Evolutionary conservation across 2,888 invertebrate species (phyloP), one percentile per base, ranked within the genome.

Genomic region (Encarsia formosa): DNA sequence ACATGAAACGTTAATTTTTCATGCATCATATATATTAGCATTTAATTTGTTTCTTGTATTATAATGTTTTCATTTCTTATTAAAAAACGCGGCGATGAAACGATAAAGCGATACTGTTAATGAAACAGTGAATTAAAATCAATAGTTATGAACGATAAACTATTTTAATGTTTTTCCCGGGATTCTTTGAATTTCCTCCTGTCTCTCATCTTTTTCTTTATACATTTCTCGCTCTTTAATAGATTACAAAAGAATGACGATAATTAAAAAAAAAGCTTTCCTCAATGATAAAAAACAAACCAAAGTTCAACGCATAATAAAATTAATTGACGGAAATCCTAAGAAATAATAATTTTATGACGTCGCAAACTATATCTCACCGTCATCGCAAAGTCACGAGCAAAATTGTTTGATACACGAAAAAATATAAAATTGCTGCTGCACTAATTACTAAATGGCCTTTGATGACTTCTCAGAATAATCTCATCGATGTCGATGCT

Each of bases 201-300:
- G 43, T 51, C 55, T 51, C 55, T 48, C 43, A 11, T 44, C 31
- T 29, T 32, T 45, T 39, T 39, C 34, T 35, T 34, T 32, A 37
- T 49, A 19, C 18, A 34, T 37, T 20, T 42, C 19, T 46, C 45
- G 38, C 41, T 49, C 20, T 48, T 42, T 37, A 59, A 60, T 60
- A 60, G 59, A 59, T 60, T 59, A 61, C 52, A 57, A 55, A 53
- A 57, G 56, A 57, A 44, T 38, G 47, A 50, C 40, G 34, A 47
- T 47, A 49, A 48, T 49, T 49, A 41, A 45, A 54, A 54, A 24
- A 45, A 53, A 47, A 41, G 32, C 23, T 23, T 42, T 24, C 46
- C 34, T 34, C 39, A 38, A 45, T n/a, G n/a, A n/a, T n/a, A n/a
- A 39, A 20, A 37, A 42, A 47, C 38, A 43, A 54, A 50, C 24